These are phyloP conservation scores for Temnothorax longispinosus DNA, from an alignment of 1,140 invertebrate species.

Conservation along the genomic window DNA sequence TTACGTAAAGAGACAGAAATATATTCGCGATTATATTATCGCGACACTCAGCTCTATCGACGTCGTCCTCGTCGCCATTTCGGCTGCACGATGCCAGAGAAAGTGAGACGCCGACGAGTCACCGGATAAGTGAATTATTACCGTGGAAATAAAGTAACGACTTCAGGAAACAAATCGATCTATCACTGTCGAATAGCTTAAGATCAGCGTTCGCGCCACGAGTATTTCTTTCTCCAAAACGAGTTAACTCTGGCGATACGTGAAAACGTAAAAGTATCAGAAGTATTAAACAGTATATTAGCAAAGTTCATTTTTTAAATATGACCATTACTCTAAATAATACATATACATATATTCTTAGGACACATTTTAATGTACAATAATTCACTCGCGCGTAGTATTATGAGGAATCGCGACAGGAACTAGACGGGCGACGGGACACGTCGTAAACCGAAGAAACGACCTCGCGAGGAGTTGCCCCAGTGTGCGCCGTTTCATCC, in stretches of 20 bases:
- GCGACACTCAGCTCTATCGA: conserved; percentile 23
- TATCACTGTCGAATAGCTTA: conserved; percentile 67
- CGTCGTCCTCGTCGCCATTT: neutral
- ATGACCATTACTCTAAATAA: neutral
- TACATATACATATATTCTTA: neutral
- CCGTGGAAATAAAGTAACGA: conserved; percentile 67
- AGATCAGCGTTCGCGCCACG: conserved; percentile 52
- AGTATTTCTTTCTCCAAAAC: conserved; percentile 7
- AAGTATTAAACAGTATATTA: neutral
- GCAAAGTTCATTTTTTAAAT: neutral
- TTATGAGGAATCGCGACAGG: neutral
- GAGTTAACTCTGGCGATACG: neutral
- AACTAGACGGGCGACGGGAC: neutral
- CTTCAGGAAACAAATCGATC: conserved; percentile 67
- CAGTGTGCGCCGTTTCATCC: neutral
- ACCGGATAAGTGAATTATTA: conserved; percentile 68
- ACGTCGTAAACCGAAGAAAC: conserved; percentile 50
- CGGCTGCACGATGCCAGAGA: conserved; percentile 16
- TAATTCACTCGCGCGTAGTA: neutral
- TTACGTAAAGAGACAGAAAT: conserved; percentile 46
- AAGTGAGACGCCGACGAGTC: conserved; percentile 62
- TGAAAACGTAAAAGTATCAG: neutral
- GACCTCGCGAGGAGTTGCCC: conserved; percentile 6
- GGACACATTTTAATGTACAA: neutral
- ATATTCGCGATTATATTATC: conserved; percentile 25